Conservation (phyloP, 53 echinoderm and acorn worm species). For the Pentamera pediparva region DNA sequence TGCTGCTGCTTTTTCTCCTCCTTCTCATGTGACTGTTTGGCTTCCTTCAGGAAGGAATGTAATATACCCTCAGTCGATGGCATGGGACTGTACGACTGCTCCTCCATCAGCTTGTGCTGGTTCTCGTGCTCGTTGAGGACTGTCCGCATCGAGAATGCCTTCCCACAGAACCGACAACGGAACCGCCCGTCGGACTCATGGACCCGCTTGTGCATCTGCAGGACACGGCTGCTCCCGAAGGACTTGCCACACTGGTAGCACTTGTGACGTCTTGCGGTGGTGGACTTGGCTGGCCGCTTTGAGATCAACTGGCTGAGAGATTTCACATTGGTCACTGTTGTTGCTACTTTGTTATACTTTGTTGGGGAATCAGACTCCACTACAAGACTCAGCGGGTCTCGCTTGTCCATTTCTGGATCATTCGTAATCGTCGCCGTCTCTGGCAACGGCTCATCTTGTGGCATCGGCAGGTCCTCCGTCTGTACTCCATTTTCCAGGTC, state of each 20-base stretch:
- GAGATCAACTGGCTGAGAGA: neutral
- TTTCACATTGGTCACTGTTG: neutral
- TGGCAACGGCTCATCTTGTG: neutral
- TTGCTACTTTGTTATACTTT: neutral
- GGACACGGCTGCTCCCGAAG: conserved; percentile 20
- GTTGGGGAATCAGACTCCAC: neutral
- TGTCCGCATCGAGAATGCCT: conserved; percentile 34
- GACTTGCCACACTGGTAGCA: conserved; percentile 30
- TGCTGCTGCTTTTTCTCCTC: neutral
- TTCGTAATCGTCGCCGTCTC: neutral
- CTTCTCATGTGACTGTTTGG: conserved; percentile 15
- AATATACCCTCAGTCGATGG: conserved; percentile 7
- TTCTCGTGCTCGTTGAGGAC: conserved; percentile 20
- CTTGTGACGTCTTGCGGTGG: conserved; percentile 18
- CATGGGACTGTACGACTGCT: neutral
- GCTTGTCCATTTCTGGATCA: neutral
- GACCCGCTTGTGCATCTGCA: conserved; percentile 33
- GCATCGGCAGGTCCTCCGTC: no score
- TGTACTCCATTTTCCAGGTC: neutral
- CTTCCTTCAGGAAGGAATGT: conserved; percentile 21
- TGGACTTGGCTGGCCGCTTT: neutral
- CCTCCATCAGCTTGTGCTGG: conserved; percentile 21
- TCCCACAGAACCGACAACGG: conserved; percentile 18
- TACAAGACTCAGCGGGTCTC: neutral
- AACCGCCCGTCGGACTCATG: conserved; percentile 24